Percentiles rank a stretch among this genome's conserved stretches.
phyloP scores from a whole-genome alignment of 1,140 invertebrate genomes.

The Drosophila sucinea region DNA sequence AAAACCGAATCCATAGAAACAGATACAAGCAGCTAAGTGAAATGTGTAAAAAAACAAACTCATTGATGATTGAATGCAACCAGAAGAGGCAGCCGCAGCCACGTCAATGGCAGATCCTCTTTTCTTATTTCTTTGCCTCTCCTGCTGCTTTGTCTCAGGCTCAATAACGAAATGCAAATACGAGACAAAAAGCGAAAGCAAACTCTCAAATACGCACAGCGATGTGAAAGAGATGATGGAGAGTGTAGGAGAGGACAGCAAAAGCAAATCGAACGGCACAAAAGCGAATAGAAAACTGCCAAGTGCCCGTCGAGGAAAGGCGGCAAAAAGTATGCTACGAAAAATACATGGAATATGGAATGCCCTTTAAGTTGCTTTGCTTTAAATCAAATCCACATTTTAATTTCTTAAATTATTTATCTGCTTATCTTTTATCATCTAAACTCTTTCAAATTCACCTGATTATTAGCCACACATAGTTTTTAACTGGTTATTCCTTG shows the following conservation, averaged over 20 bases:
- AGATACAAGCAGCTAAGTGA: constrained; percentile 53
- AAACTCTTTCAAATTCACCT: no score
- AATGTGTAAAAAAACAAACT: constrained; percentile 79
- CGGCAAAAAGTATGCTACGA: constrained; percentile 31
- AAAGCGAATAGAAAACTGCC: constrained; percentile 58
- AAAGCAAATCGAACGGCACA: constrained; percentile 62
- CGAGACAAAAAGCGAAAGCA: constrained; percentile 73
- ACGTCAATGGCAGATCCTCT: constrained; percentile 25
- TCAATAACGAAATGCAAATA: constrained; percentile 82
- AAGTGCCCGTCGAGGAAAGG: constrained; percentile 50
- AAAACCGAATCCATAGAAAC: constrained; percentile 29
- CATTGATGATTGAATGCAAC: constrained; percentile 76
- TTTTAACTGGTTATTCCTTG: no score
- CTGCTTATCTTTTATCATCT: no score
- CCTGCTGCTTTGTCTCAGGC: constrained; percentile 75
- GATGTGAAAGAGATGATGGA: constrained; percentile 21
- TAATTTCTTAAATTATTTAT: no score
- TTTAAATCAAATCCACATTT: no score
- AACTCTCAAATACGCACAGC: constrained; percentile 71
- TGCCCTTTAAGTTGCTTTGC: constrained; percentile 14
- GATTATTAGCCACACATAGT: no score
- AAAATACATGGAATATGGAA: constrained; percentile 17
- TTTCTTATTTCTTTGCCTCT: constrained; percentile 20
- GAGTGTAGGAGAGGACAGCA: constrained; percentile 19
- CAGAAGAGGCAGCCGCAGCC: constrained; percentile 23